phyloP scores from a whole-genome alignment of 2,797 vertebrate genomes.

The Mustela erminea region DNA sequence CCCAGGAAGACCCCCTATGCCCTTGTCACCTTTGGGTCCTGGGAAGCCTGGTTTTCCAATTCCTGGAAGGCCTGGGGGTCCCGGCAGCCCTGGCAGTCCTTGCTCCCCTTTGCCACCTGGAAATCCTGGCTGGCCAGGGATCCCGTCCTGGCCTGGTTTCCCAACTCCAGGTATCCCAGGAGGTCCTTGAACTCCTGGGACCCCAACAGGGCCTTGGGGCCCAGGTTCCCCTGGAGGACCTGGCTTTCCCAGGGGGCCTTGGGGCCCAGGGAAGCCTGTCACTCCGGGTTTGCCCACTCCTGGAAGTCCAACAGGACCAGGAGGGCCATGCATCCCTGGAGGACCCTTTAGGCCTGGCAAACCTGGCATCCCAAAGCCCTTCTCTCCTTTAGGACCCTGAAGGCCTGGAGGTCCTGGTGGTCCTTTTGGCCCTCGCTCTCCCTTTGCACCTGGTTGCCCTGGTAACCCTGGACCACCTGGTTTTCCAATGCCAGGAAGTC shows the following conservation, averaged over 20 bases:
- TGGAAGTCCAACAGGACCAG: constrained; percentile 92
- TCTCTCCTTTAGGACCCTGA: constrained; percentile 94
- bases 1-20: constrained; percentile 92
- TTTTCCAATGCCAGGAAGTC: constrained; percentile 95
- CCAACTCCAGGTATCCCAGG: constrained; percentile 93
- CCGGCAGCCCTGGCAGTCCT: constrained; percentile 93
- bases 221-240: constrained; percentile 94
- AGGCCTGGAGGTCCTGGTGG: constrained; percentile 91
- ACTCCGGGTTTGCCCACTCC: constrained; percentile 95
- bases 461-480: constrained; percentile 93
- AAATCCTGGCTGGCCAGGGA: constrained; percentile 94
- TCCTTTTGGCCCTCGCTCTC: constrained; percentile 95
- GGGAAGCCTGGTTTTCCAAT: constrained; percentile 96
- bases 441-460: constrained; percentile 92
- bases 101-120: constrained; percentile 95
- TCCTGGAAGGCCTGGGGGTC: constrained; percentile 94
- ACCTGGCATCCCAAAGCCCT: constrained; percentile 93
- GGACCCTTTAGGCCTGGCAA: constrained; percentile 95
- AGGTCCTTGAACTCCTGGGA: constrained; percentile 92
- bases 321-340: constrained; percentile 91
- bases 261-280: constrained; percentile 94
- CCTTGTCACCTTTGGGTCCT: constrained; percentile 95
- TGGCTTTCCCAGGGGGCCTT: constrained; percentile 93
- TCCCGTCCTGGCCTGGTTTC: constrained; percentile 95
- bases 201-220: constrained; percentile 90